A percentile compares a stretch with the other conserved stretches of the same genome.
phyloP scores from a whole-genome alignment of 2,797 vertebrate genomes.

The Leptoclinus maculatus region DNA sequence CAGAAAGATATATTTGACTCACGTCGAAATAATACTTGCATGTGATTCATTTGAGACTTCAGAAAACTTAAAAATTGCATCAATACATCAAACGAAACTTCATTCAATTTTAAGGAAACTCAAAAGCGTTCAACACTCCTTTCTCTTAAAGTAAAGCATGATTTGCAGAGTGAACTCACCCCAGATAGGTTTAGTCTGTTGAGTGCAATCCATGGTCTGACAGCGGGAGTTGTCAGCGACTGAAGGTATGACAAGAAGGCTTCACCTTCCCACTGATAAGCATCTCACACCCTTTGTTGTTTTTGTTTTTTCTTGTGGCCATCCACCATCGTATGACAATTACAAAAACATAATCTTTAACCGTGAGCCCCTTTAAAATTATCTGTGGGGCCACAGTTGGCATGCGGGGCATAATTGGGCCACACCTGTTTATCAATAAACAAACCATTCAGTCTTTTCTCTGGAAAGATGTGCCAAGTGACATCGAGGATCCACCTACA shows the following conservation, averaged over 20 bases:
- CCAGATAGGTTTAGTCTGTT: background rate
- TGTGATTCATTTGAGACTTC: background rate
- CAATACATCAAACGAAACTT: background rate
- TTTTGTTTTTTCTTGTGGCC: too few species aligned
- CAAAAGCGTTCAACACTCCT: background rate
- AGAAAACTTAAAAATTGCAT: background rate
- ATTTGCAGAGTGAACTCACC: conserved; percentile 5
- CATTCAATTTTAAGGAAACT: background rate
- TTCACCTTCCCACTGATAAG: background rate
- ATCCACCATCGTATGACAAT: too few species aligned
- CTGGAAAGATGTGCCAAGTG: too few species aligned
- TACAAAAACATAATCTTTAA: too few species aligned
- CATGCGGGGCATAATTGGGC: too few species aligned
- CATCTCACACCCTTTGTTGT: background rate
- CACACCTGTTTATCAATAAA: too few species aligned
- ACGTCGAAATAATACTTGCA: background rate
- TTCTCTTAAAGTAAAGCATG: background rate
- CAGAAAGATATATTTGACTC: background rate
- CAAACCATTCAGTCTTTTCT: too few species aligned
- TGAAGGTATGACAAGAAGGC: background rate
- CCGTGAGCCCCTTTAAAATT: too few species aligned
- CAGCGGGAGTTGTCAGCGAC: background rate
- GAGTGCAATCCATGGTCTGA: background rate
- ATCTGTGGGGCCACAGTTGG: too few species aligned
- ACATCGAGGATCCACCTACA: too few species aligned